Evolutionary conservation across 2,888 invertebrate species (phyloP), one percentile per base, ranked within the genome.

Genomic region (Euplexia lucipara): DNA sequence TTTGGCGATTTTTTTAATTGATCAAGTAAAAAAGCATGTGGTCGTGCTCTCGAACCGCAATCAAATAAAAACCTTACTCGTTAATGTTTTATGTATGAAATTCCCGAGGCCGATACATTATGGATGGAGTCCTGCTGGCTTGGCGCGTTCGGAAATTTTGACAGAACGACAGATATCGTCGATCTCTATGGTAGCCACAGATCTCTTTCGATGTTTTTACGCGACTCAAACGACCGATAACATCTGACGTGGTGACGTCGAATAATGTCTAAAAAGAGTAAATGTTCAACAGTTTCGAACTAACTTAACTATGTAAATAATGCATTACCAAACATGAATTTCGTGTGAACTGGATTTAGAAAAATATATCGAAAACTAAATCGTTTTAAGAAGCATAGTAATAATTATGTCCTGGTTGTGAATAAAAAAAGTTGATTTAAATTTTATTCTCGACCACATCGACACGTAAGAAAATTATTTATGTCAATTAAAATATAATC

Each of bases 51-150:
- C 87, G 88, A 86, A 90, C 84, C 90, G 92, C 92, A 91, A 92
- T 92, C 92, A 93, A 92, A 94, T 93, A 95, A 95, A 94, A 95
- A 95, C 90, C 73, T 88, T 91, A 91, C 93, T 91, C 90, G 92
- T 92, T 91, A 91, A 95, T 95, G 94, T 94, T 92, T 95, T 92
- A 95, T 95, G 93, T 92, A 95, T 95, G 89, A 90, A 83, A 88
- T 90, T 89, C 89, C 82, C 86, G 88, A 86, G 81, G 87, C 84
- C 90, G 84, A 93, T 95, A 91, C 94, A 95, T 94, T 88, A 95
- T 95, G 93, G 90, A 94, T 95, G 93, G 92, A 83, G 83, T 85
- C 91, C 93, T 89, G 94, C 93, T 92, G 93, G 83, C 87, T 88
- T 85, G 83, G 88, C 84, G 86, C 86, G 89, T 88, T 91, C 88